These are phyloP conservation scores for Orycteropus afer DNA, from an alignment of 2,113 vertebrate species.

Conservation along the genomic window DNA sequence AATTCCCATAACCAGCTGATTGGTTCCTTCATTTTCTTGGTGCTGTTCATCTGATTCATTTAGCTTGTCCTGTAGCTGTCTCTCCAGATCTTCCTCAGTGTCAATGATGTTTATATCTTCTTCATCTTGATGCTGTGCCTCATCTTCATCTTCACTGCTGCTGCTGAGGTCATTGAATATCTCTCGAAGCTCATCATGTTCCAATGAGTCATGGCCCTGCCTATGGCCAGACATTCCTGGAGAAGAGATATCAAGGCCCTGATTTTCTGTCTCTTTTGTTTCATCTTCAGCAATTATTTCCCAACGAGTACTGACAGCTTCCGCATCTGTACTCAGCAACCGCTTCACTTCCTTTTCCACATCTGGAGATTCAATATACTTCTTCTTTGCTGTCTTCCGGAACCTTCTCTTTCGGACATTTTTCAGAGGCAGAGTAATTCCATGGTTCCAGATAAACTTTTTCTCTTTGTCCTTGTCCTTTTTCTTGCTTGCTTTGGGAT, in stretches of 20 bases:
- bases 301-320: constrained; percentile 93
- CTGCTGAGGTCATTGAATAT: constrained; percentile 99
- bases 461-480: constrained; percentile 98
- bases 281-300: constrained; percentile 94
- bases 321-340: constrained; percentile 93
- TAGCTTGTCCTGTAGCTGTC: constrained; percentile 94
- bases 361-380: constrained; percentile 94
- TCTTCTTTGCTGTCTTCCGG: constrained; percentile 89
- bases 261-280: constrained; percentile 91
- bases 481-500: constrained; percentile 96
- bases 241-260: constrained; percentile 90
- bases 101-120: constrained; percentile 98
- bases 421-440: constrained; percentile 97
- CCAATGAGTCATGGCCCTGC: constrained; percentile 90
- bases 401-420: constrained; percentile 98
- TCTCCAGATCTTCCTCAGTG: constrained; percentile 95
- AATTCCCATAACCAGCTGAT: constrained; percentile 95
- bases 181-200: constrained; percentile 95
- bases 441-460: constrained; percentile 98
- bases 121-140: constrained; percentile 95
- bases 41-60: constrained; percentile 89
- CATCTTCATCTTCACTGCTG: constrained; percentile 98
- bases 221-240: constrained; percentile 92
- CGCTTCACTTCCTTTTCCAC: constrained; percentile 95
- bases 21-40: constrained; percentile 92